Conservation (phyloP, 2,113 vertebrate genomes). For the Vimba vimba region DNA sequence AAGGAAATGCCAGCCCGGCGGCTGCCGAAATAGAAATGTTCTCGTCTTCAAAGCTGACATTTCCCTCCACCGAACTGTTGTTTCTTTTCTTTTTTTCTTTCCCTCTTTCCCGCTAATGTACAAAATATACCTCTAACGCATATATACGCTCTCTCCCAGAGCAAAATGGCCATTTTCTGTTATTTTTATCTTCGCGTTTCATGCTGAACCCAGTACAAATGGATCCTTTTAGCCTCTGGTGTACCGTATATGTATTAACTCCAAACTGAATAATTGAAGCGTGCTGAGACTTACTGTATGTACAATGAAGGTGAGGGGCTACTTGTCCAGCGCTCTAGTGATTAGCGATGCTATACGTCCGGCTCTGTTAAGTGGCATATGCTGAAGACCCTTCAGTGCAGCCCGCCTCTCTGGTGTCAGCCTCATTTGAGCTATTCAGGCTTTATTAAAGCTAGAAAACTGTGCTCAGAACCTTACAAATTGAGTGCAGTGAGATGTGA, state of each 20-base stretch:
- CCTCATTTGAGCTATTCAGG: constrained; percentile 35
- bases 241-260: constrained; percentile 61
- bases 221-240: constrained; percentile 57
- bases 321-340: constrained; percentile 63
- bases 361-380: constrained; percentile 67
- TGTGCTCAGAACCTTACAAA: constrained; percentile 71
- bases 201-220: constrained; percentile 57
- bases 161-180: constrained; percentile 67
- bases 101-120: constrained; percentile 48
- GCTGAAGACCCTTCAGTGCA: constrained; percentile 37
- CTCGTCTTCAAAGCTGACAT: constrained; percentile 76
- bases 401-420: constrained; percentile 5
- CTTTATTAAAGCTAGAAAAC: constrained; percentile 69
- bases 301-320: constrained; percentile 56
- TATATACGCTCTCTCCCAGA: constrained; percentile 33
- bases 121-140: neutral
- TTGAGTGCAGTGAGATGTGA: constrained; percentile 78
- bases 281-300: constrained; percentile 40
- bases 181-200: constrained; percentile 59
- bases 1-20: constrained; percentile 76
- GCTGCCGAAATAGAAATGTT: constrained; percentile 73
- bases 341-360: constrained; percentile 67
- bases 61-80: constrained; percentile 68
- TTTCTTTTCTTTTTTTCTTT: neutral
- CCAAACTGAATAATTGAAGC: constrained; percentile 58